Evolutionary conservation across 1,140 invertebrate species (phyloP), one percentile per base, ranked within the genome.

Genomic region (Rhynchophorus ferrugineus): DNA sequence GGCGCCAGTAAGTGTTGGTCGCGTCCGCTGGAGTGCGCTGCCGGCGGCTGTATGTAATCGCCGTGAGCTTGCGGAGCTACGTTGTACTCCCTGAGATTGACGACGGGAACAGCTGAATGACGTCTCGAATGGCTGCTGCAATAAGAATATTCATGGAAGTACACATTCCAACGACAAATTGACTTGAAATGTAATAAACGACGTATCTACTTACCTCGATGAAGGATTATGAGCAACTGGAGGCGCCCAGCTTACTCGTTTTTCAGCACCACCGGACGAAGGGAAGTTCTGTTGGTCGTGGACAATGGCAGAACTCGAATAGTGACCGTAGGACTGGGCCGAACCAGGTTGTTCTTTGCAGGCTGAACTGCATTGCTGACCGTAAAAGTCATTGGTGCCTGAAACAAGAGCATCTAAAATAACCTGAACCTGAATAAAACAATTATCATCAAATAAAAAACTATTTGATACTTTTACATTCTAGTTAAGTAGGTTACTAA

Each of bases 1-100:
- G 59, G 66, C 18, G 61, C 69, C 20, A 74, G 58, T 17, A 73
- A 57, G 61, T 75, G 74, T 43, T 73, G 71, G 35, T 72, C 71
- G 19, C 70, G 56, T 3, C 67, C 57, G 36, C 54, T 57, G 7
- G 78, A 75, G 61, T 82, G 81, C 18, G 80, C 81, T 37, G 76
- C 78, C 24, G 80, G 81, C 39, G 80, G 81, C 63, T 81, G 79
- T 21, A 79, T 72, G 57, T 80, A 80, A 20, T 80, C 78, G 29
- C 62, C 63, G 53, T 69, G 64, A 38, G 59, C 58, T 13, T 52
- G 44, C 22, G 50, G 13, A 3, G 60, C 50, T 18, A 68, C 54
- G 45, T 62, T 63, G 37, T 65, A 69, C 18, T 69, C 68, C 8
- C 67, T 59, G 22, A 69, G 50, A 53, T 62, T 70, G 1, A 70